Evolutionary conservation across 2,797 vertebrate species (phyloP).

Genomic region (Phoebastria nigripes): DNA sequence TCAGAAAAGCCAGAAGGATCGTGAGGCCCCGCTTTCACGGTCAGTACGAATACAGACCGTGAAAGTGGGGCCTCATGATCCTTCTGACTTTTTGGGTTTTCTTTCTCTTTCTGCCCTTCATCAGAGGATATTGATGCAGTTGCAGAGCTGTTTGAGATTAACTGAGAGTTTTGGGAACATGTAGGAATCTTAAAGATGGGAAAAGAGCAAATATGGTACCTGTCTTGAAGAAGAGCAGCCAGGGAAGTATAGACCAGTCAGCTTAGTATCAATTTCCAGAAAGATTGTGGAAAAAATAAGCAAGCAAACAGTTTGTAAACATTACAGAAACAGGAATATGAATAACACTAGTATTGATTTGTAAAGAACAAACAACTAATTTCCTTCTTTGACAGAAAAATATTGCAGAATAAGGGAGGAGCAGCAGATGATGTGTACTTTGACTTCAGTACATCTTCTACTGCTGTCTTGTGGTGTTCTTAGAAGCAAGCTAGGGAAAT

Average conservation of each 20-base stretch:
- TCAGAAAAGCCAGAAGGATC: too few relatives aligned
- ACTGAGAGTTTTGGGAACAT: background rate
- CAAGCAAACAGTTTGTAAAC: background rate
- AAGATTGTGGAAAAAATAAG: background rate
- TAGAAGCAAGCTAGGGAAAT: background rate
- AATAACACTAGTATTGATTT: background rate
- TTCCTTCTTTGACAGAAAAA: background rate
- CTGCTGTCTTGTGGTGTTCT: background rate
- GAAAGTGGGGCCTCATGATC: background rate
- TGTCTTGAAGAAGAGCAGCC: background rate
- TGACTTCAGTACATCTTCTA: background rate
- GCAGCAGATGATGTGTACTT: background rate
- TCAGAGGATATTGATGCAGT: background rate
- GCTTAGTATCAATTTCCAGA: background rate
- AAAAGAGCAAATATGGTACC: background rate
- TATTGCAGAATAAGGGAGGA: background rate
- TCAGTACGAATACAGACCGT: background rate
- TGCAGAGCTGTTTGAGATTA: background rate
- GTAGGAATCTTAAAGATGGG: background rate
- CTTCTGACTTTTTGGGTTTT: background rate
- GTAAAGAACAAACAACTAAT: background rate
- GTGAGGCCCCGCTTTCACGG: too few relatives aligned
- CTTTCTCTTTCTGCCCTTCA: background rate
- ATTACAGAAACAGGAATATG: background rate
- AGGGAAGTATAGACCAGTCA: background rate